These are phyloP conservation scores for Romanogobio albipinnatus DNA, from an alignment of 2,113 vertebrate species.

Conservation along the genomic window DNA sequence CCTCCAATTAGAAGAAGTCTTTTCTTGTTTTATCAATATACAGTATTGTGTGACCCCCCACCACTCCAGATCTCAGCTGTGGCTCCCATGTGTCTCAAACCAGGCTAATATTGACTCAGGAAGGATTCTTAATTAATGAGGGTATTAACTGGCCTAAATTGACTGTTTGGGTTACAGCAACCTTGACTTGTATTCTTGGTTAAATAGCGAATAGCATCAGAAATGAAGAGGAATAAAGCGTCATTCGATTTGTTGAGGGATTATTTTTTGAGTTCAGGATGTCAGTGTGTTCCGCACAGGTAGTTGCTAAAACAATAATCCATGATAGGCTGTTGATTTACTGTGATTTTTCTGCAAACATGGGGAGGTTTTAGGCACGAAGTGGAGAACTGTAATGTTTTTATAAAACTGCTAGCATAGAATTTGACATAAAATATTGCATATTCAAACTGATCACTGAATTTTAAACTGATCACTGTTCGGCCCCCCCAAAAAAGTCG, in stretches of 20 bases:
- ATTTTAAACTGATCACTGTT: too few species aligned
- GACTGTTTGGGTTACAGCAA: not conserved
- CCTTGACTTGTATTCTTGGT: not conserved
- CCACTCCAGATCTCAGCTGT: not conserved
- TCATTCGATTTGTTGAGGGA: not conserved
- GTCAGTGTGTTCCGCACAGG: not conserved
- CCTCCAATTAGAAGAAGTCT: slow-evolving; percentile 40
- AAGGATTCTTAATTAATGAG: slow-evolving; percentile 13
- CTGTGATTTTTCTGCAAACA: not conserved
- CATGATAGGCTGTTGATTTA: not conserved
- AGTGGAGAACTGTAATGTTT: not conserved
- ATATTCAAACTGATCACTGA: too few species aligned
- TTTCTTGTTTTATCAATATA: not conserved
- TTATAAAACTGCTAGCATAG: too few species aligned
- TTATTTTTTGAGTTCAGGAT: not conserved
- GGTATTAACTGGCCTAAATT: slow-evolving; percentile 6
- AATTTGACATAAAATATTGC: not conserved
- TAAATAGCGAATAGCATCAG: not conserved
- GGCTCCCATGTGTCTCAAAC: slow-evolving; percentile 15
- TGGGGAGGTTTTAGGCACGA: not conserved
- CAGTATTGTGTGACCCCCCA: slow-evolving; percentile 7
- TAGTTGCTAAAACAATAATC: not conserved
- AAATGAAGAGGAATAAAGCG: not conserved
- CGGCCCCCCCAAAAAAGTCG: too few species aligned
- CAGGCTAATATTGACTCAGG: slow-evolving; percentile 15